phyloP scores from a whole-genome alignment of 2,113 vertebrate genomes.

The Coreoperca whiteheadi region DNA sequence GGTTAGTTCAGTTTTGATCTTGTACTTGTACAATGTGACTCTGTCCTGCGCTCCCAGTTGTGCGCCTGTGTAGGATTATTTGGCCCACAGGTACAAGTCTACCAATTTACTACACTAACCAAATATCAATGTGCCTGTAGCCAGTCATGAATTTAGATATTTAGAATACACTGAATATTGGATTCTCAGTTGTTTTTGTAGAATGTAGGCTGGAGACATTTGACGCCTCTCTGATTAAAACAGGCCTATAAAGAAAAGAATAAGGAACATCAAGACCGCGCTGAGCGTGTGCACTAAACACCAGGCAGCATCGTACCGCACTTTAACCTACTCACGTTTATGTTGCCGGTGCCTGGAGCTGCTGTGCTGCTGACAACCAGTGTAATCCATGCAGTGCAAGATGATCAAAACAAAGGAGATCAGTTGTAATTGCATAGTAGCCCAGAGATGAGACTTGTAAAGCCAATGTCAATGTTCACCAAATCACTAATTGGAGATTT shows the following conservation, averaged over 20 bases:
- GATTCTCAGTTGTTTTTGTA: background rate
- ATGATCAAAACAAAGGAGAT: conserved; percentile 98
- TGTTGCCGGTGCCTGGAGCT: conserved; percentile 94
- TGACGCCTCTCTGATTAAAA: background rate
- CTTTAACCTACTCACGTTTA: conserved; percentile 91
- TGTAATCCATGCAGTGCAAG: conserved; percentile 99
- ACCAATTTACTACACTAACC: background rate
- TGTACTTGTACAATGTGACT: background rate
- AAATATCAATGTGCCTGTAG: background rate
- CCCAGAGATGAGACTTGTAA: conserved; percentile 89
- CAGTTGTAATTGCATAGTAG: conserved; percentile 99
- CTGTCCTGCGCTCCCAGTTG: background rate
- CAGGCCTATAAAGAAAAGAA: background rate
- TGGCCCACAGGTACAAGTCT: background rate
- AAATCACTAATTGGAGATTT: conserved; percentile 61
- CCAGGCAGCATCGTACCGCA: conserved; percentile 19
- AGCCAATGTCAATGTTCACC: conserved; percentile 85
- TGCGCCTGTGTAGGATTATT: background rate
- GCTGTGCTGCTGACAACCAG: conserved; percentile 95
- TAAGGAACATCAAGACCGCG: background rate
- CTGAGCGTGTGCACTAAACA: background rate
- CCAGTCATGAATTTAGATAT: background rate
- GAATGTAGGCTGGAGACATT: background rate
- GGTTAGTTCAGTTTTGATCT: background rate
- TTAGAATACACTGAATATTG: background rate